phyloP scores from a whole-genome alignment of 2,888 invertebrate species.

The Noctua janthina region DNA sequence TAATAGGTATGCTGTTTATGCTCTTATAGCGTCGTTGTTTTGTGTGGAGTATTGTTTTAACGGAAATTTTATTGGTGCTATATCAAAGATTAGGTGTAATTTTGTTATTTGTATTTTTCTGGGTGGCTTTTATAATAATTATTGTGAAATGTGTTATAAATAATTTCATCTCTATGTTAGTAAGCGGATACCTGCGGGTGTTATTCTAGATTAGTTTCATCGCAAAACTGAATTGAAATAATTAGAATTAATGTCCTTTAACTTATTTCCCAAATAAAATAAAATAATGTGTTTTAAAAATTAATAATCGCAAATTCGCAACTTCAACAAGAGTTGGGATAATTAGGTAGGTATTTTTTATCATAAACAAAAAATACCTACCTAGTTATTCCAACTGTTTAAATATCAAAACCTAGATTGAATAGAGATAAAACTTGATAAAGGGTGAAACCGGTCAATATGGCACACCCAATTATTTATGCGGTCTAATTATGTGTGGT shows the following conservation, averaged over 20 bases:
- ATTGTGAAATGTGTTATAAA: not conserved
- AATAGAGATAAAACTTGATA: slow-evolving; percentile 63
- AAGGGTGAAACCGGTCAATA: slow-evolving; percentile 75
- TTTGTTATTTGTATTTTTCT: not conserved
- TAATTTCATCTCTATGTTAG: not conserved
- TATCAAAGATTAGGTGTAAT: not conserved
- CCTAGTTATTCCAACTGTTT: slow-evolving; percentile 34
- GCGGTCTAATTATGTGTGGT: slow-evolving; percentile 76
- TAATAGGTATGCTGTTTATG: slow-evolving; percentile 64
- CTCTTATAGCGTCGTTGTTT: slow-evolving; percentile 56
- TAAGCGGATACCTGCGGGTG: not conserved
- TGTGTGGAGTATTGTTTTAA: slow-evolving; percentile 46
- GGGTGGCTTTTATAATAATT: not conserved
- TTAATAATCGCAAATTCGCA: not conserved
- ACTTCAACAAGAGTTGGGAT: not conserved
- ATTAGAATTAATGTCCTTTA: not conserved
- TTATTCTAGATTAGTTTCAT: not conserved
- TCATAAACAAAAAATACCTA: not conserved
- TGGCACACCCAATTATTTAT: slow-evolving; percentile 77
- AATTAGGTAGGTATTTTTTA: too few species aligned
- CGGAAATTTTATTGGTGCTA: slow-evolving; percentile 2
- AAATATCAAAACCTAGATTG: slow-evolving; percentile 50
- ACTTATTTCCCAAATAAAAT: not conserved
- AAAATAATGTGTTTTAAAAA: not conserved
- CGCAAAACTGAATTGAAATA: not conserved